Conservation (phyloP, 2,888 invertebrate species). For the Creontiades dilutus region DNA sequence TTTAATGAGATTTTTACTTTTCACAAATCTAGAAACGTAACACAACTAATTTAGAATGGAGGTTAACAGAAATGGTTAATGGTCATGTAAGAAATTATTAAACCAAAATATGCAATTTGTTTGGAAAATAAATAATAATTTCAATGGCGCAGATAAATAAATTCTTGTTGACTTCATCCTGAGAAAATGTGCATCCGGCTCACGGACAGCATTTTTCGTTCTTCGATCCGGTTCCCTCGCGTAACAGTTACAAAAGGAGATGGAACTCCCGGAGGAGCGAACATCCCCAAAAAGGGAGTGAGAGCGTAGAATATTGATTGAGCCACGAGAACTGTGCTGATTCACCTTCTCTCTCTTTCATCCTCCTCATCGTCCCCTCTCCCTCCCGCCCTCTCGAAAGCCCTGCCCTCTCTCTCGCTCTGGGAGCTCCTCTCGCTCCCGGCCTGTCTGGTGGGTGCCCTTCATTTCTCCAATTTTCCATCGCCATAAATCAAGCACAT, state of each 20-base stretch:
- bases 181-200: no score
- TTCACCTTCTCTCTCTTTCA: constrained; percentile 63
- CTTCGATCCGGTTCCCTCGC: not conserved
- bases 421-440: constrained; percentile 63
- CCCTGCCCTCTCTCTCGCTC: constrained; percentile 43
- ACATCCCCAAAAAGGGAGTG: constrained; percentile 53
- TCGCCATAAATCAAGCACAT: constrained; percentile 72
- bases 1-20: no score
- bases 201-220: no score
- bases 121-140: no score
- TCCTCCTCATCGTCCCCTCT: constrained; percentile 55
- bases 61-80: no score
- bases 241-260: constrained; percentile 45
- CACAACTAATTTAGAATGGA: no score
- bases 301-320: constrained; percentile 69
- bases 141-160: no score
- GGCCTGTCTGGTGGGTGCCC: constrained; percentile 69
- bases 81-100: no score
- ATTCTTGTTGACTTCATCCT: no score
- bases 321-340: constrained; percentile 68
- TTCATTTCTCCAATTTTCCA: constrained; percentile 73
- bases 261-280: constrained; percentile 11
- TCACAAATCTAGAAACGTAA: no score
- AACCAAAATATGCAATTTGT: no score
- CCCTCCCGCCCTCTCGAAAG: constrained; percentile 29